Evolutionary conservation across 2,888 invertebrate genomes (phyloP), one percentile per base, ranked within the genome.

Genomic region (Synanthedon myopaeformis): DNA sequence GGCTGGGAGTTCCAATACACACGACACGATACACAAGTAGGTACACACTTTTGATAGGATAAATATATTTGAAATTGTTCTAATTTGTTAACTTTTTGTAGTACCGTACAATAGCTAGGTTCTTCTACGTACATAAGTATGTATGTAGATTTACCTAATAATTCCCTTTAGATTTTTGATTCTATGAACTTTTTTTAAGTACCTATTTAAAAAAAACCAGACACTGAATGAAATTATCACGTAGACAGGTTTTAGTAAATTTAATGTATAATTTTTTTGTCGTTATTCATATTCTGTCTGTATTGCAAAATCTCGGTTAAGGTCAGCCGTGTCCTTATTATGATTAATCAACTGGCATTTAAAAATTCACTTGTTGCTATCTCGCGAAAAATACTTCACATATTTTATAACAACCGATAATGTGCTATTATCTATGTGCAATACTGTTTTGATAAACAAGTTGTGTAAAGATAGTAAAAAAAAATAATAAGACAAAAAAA

Each of bases 361-460:
- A 5, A 45, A 45, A 45, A 45, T 45, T n/a, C 45, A 14, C 45
- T 13, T n/a, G 45, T 45, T 45, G 12, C 14, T 45, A n/a, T 45
- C 45, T 8, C 10, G 35, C 45, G 13, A 10, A 19, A 14, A 49
- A 49, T 49, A 49, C 13, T 17, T 49, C 17, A 17, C 23, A 6
- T 45, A 45, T 49, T 49, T 49, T 19, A 49, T n/a, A 14, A n/a
- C 45, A 6, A 54, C 51, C 41, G 54, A 55, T 55, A 57, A 17
- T 3, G 23, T 14, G 35, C 35, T 41, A 50, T 61, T 62, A 64
- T 65, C 61, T 58, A 53, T 61, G 60, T 62, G 57, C 58, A 60
- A 66, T 58, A 59, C 58, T 58, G 55, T 54, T 35, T 50, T 58
- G 70, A 70, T 72, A 69, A 72, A 63, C 51, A 51, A 42, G 56